These are phyloP conservation scores for Oceanites oceanicus DNA, from an alignment of 2,113 vertebrate genomes.

Conservation along the genomic window DNA sequence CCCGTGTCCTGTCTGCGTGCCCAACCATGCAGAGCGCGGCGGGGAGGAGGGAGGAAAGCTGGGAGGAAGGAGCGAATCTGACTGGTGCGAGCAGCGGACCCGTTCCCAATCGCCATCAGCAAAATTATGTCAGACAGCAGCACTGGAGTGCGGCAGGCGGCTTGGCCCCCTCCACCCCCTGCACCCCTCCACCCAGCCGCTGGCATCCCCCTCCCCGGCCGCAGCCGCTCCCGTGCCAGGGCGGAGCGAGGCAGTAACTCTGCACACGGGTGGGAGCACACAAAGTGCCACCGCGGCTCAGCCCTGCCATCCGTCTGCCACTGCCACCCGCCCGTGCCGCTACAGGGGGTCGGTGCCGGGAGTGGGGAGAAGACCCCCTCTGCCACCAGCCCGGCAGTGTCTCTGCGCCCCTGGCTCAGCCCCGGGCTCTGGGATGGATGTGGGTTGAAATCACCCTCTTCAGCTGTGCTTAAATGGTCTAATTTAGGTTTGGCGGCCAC, in stretches of 20 bases:
- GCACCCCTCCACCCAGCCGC: rapidly evolving
- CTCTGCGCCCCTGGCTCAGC: background rate
- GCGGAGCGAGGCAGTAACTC: rapidly evolving
- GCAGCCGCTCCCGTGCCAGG: background rate
- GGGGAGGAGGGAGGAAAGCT: background rate
- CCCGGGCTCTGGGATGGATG: background rate
- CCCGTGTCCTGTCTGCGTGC: background rate
- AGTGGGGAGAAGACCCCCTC: background rate
- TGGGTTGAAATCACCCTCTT: rapidly evolving
- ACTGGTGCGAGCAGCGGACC: background rate
- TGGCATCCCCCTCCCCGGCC: background rate
- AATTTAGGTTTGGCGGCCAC: background rate
- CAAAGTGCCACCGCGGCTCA: background rate
- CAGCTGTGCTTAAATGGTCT: background rate
- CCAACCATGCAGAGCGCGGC: background rate
- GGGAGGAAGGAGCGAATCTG: background rate
- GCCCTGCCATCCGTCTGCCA: rapidly evolving
- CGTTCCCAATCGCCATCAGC: background rate
- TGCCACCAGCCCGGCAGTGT: rapidly evolving
- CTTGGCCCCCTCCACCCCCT: background rate
- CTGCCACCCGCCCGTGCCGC: rapidly evolving
- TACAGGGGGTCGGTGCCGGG: background rate
- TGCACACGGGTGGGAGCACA: background rate
- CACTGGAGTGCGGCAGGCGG: background rate
- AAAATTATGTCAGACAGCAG: background rate